Evolutionary conservation across 2,888 invertebrate genomes (phyloP).

Genomic region (Acleris holmiana): DNA sequence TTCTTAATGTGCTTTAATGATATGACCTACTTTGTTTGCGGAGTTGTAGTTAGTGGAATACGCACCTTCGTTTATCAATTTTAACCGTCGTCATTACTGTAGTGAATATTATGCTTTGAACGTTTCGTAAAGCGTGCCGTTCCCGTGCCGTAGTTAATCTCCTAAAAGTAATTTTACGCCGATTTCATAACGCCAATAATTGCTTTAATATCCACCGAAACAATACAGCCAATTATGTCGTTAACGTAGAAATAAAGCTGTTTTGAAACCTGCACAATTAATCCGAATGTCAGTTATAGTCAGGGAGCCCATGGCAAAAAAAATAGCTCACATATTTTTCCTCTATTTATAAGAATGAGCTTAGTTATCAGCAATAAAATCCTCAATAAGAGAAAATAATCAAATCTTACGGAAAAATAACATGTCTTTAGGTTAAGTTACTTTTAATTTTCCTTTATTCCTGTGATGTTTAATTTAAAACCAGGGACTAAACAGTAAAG

Average conservation of each 20-base stretch:
- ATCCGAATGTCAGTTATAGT: no score
- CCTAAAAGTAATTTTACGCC: slow-evolving; percentile 4
- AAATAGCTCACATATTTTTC: no score
- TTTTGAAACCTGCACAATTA: slow-evolving; percentile 14
- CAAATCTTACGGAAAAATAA: no score
- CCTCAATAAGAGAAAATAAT: no score
- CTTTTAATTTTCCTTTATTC: no score
- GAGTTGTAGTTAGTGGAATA: not conserved
- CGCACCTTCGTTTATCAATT: not conserved
- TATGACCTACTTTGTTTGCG: not conserved
- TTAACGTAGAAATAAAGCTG: slow-evolving; percentile 11
- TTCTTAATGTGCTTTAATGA: not conserved
- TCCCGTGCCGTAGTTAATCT: slow-evolving; percentile 15
- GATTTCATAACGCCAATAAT: slow-evolving; percentile 24
- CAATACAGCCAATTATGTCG: slow-evolving; percentile 21
- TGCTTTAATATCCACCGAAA: slow-evolving; percentile 16
- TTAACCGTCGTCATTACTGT: slow-evolving; percentile 4
- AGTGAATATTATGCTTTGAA: not conserved
- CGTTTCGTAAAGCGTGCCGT: not conserved
- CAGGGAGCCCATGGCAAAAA: no score
- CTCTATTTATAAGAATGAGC: no score
- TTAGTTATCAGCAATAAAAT: no score
- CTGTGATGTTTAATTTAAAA: no score
- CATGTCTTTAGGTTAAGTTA: no score
- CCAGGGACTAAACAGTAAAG: no score